Evolutionary conservation across 1,140 invertebrate species (phyloP).

Genomic region (Vanessa tameamea): DNA sequence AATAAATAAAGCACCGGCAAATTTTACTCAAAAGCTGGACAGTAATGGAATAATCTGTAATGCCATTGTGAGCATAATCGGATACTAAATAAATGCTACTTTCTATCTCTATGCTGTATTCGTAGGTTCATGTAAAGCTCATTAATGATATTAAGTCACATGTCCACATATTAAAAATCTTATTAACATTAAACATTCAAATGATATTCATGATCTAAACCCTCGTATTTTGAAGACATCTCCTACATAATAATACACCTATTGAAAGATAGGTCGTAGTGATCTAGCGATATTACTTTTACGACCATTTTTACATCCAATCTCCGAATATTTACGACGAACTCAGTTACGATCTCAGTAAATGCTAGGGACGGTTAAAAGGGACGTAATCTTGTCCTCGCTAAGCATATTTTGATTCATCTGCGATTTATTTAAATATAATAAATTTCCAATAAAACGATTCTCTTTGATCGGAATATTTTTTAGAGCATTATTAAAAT

Average conservation of each 20-base stretch:
- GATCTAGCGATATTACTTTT: slow-evolving; percentile 36
- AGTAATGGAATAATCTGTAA: no score
- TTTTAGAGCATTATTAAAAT: not conserved
- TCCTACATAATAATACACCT: no score
- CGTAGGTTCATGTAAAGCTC: no score
- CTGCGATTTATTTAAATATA: not conserved
- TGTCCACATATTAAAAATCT: no score
- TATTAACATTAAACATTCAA: not conserved
- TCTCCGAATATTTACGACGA: slow-evolving; percentile 50
- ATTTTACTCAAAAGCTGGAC: no score
- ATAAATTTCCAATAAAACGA: not conserved
- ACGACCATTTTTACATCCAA: slow-evolving; percentile 48
- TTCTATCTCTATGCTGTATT: no score
- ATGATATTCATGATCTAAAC: not conserved
- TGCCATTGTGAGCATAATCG: no score
- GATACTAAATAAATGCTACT: no score
- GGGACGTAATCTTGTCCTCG: slow-evolving; percentile 7
- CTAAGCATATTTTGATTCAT: slow-evolving; percentile 12
- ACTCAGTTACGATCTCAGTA: slow-evolving; percentile 39
- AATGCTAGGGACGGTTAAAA: slow-evolving; percentile 28
- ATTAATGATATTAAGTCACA: no score
- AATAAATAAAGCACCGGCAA: no score
- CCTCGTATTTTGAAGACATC: not conserved
- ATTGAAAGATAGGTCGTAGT: slow-evolving; percentile 10
- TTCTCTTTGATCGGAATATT: not conserved